phyloP scores from a whole-genome alignment of 2,888 invertebrate species.

The Pasiphila rectangulata region DNA sequence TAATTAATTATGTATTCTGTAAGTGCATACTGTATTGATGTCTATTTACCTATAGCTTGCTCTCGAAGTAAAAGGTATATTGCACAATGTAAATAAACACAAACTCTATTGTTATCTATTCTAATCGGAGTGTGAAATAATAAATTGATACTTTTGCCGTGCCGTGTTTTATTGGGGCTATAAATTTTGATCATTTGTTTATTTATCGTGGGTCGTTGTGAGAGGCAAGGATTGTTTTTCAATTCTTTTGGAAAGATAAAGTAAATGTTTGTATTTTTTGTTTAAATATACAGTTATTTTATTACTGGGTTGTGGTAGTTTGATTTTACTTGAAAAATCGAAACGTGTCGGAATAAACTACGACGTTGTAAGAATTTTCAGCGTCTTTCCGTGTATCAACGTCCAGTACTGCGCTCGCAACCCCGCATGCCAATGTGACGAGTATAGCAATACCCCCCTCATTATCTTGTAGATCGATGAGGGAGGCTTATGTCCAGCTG shows the following conservation, averaged over 20 bases:
- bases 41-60: constrained; percentile 4
- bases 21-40: neutral
- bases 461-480: too few relatives aligned
- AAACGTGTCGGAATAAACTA: too few relatives aligned
- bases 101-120: constrained; percentile 42
- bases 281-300: too few relatives aligned
- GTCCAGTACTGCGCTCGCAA: too few relatives aligned
- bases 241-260: constrained; percentile 1
- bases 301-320: too few relatives aligned
- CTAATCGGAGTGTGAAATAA: constrained; percentile 63
- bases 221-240: neutral
- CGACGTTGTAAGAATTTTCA: too few relatives aligned
- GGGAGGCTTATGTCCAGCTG: too few relatives aligned
- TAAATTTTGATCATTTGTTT: constrained; percentile 25
- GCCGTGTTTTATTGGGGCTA: constrained; percentile 39
- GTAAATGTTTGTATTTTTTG: neutral
- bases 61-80: constrained; percentile 12
- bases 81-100: constrained; percentile 50
- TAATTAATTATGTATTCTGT: neutral
- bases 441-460: too few relatives aligned
- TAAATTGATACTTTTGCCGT: constrained; percentile 77
- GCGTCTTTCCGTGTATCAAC: too few relatives aligned
- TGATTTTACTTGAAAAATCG: too few relatives aligned
- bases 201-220: constrained; percentile 16
- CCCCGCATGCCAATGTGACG: too few relatives aligned